These are phyloP conservation scores for Pelvicachromis taeniatus DNA, from an alignment of 2,113 vertebrate species.

Conservation along the genomic window DNA sequence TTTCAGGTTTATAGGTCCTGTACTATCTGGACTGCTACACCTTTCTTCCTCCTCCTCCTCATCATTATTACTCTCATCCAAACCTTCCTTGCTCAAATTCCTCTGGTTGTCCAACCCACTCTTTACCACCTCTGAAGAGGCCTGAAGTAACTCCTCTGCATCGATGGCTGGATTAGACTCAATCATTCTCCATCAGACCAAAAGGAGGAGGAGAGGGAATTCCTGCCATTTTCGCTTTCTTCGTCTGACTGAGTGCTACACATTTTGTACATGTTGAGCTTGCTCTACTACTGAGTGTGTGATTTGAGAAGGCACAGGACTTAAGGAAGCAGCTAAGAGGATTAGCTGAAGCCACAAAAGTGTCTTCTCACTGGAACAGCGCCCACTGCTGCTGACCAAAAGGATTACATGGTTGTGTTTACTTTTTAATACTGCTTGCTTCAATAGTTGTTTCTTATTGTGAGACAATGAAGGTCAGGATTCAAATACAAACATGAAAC, in stretches of 20 bases:
- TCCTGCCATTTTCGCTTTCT: conserved; percentile 12
- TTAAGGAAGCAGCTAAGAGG: conserved; percentile 55
- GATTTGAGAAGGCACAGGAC: conserved; percentile 18
- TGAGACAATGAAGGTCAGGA: neutral
- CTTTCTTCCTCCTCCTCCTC: neutral
- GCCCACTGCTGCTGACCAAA: neutral
- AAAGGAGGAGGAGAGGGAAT: conserved; percentile 61
- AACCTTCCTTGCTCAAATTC: neutral
- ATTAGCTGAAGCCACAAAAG: conserved; percentile 32
- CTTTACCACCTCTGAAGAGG: neutral
- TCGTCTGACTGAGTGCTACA: conserved; percentile 14
- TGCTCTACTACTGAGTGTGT: neutral
- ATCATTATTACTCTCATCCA: neutral
- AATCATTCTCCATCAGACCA: conserved; percentile 57
- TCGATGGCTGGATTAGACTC: neutral
- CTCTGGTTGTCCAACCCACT: neutral
- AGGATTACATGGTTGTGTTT: neutral
- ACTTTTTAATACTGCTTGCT: neutral
- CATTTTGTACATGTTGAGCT: conserved; percentile 53
- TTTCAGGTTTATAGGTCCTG: conserved; percentile 55
- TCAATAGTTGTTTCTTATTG: neutral
- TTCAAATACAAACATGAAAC: neutral
- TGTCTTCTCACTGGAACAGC: neutral
- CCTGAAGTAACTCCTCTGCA: neutral
- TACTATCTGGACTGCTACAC: conserved; percentile 23